Base-by-base conservation (phyloP, 2,888 invertebrate genomes). In the Ryuthela nishihirai region DNA sequence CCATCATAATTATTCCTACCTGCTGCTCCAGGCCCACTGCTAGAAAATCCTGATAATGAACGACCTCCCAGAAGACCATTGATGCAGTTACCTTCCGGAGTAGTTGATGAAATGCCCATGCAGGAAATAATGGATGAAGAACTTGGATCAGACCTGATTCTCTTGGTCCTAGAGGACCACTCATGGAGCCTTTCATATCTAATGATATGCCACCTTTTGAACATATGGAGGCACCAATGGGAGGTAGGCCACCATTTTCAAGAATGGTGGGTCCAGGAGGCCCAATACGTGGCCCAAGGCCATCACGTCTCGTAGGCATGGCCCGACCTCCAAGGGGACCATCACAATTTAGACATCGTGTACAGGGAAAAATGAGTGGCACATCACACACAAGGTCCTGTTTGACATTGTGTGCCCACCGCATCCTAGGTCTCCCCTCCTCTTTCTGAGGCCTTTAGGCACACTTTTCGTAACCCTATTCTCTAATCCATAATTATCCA, bases 211-310 rank as follows among this genome's bases (percentile, higher is more conserved):
- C n/a, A n/a, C 5, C 32, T 32, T n/a, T n/a, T n/a, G 34, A 25
- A 12, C 25, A 21, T 9, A 41, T 46, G 38, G 50, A 46, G 10
- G 25, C 41, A 21, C 41, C 42, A 7, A 32, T 15, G 12, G 5
- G 32, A 12, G 26, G 36, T 21, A 18, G 59, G 6, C 59, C 53
- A 2, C 53, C 49, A 3, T 41, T 41, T 17, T 40, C 41, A 4
- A 39, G 49, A 15, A 58, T 58, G 58, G 29, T 46, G n/a, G 47
- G 26, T 4, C 58, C 47, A 7, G 45, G 36, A n/a, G 36, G 46
- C 6, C n/a, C 6, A 2, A 45, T 49, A 38, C 34, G 10, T 17
- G 38, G 18, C 21, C 38, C 18, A 4, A n/a, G 29, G 54, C 52
- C 52, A 36, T n/a, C n/a, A n/a, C n/a, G n/a, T n/a, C n/a, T n/a